Base-by-base conservation (phyloP, 2,113 vertebrate genomes). In the Campylomormyrus tamandua region DNA sequence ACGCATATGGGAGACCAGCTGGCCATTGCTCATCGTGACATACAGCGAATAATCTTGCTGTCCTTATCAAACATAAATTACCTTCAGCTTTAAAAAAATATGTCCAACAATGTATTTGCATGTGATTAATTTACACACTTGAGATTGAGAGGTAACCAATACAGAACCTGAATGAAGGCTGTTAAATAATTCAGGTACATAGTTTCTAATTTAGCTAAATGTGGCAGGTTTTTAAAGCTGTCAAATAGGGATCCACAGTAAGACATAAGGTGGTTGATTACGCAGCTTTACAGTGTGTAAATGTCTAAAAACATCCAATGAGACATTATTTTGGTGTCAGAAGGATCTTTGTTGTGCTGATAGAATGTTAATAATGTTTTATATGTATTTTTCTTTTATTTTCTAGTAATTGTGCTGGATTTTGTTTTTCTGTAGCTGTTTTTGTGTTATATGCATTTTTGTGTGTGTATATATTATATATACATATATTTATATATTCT, bases 1-100 rank as follows among this genome's bases (percentile, higher is more conserved):
- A 83, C 92, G 46, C 91, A 91, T 93, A 93, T 92, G 93, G 92
- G 89, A 90, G 89, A 39, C 90, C 93, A 94, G 92, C 92, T 94
- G 93, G 87, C 89, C 52, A 87, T 11, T 91, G 88, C 89, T 90
- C 27, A n/a, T 84, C 90, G 91, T 83, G 90, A 91, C 91, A 91
- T 84, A 89, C 5, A 49, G 83, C 91, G 91, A 92, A 91, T 91
- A 80, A 58, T 50, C 52, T 24, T 19, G 35, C 74, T 83, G 48
- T 52, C 88, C 19, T 53, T 83, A 24, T 62, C 58, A 35, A 89
- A 80, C 46, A 85, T 39, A 62, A 89, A 83, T 83, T 11, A 83
- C 46, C 27, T 42, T 31, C 15, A 17, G 31, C 13, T 70, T 70
- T 70, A 66, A 27, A 66, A n/a, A 66, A 66, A 70, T 70, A 13